Base-by-base conservation (phyloP, 2,113 vertebrate species). In the Trematomus loennbergii region DNA sequence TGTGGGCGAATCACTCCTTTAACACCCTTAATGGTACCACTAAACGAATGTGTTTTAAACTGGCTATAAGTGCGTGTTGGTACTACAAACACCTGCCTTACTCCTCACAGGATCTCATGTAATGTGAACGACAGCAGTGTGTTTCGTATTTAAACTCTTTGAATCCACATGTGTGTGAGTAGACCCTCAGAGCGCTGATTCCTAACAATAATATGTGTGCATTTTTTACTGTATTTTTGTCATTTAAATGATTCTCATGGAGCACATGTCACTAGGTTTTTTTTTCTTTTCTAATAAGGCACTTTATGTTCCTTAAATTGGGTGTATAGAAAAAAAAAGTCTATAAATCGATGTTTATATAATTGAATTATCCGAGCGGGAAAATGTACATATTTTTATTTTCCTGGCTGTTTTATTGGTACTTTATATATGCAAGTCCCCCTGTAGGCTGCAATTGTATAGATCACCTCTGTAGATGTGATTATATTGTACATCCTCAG, bases 401-500 rank as follows among this genome's bases (percentile, higher is more conserved):
- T 88, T 84, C 78, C 87, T 85, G 53, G 3, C 53, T 82, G 63
- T 91, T 93, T 92, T 92, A 91, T 79, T 8, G 88, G 84, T 93
- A 90, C 90, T 89, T 84, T 82, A 72, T 91, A 83, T 86, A 79
- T 84, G 63, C 53, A 58, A 33, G 78, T 75, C 81, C 36, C 53
- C 36, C 65, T 45, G 18, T 60, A 73, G 58, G 68, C 85, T 88
- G 79, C 65, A 84, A 64, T 66, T 95, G 95, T 95, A 93, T 93
- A 95, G 93, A 91, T 81, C 59, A 53, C 81, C 83, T 84, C 81
- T 95, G 89, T 94, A 95, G 94, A 93, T 88, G 89, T 85, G 84
- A 89, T 81, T 94, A 86, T 87, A 29, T 90, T 97, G 93, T 97
- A 93, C 93, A 96, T 93, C 92, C 94, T 92, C 89, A 69, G 22